These are phyloP conservation scores for Labeo calbasu DNA, from an alignment of 2,797 vertebrate species.

Conservation along the genomic window DNA sequence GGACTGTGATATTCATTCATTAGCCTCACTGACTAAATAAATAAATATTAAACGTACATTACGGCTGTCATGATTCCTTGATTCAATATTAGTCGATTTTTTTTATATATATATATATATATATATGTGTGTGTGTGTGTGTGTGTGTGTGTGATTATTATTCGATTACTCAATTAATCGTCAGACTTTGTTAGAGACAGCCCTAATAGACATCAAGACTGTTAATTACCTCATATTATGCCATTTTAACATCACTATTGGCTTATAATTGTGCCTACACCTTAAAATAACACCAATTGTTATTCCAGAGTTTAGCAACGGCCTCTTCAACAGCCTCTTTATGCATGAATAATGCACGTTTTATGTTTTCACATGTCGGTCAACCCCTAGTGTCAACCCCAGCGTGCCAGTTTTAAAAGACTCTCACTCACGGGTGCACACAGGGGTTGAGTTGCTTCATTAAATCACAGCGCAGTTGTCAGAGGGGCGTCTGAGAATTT, in stretches of 20 bases:
- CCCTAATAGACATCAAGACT: too few relatives aligned
- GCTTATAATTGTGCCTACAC: too few relatives aligned
- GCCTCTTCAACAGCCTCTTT: neutral
- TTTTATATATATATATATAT: too few relatives aligned
- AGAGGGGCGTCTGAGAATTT: constrained; percentile 13
- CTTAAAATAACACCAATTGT: neutral
- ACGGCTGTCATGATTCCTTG: too few relatives aligned
- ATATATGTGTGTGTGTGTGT: too few relatives aligned
- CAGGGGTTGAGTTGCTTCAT: neutral
- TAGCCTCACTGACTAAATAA: neutral
- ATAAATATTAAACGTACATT: neutral
- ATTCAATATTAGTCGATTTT: too few relatives aligned
- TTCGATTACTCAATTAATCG: too few relatives aligned
- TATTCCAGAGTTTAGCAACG: neutral
- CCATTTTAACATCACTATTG: neutral
- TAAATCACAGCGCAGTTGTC: neutral
- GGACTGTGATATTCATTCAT: neutral
- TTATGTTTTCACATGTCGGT: neutral
- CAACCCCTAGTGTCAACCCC: neutral
- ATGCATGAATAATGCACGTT: neutral
- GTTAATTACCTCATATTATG: neutral
- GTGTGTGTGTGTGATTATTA: too few relatives aligned
- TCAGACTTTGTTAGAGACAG: too few relatives aligned
- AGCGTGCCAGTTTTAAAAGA: neutral
- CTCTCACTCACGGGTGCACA: neutral